Percentiles rank a stretch among this genome's conserved stretches.
Evolutionary conservation across 2,888 invertebrate genomes (phyloP).

Genomic region (Dendrolimus pini): DNA sequence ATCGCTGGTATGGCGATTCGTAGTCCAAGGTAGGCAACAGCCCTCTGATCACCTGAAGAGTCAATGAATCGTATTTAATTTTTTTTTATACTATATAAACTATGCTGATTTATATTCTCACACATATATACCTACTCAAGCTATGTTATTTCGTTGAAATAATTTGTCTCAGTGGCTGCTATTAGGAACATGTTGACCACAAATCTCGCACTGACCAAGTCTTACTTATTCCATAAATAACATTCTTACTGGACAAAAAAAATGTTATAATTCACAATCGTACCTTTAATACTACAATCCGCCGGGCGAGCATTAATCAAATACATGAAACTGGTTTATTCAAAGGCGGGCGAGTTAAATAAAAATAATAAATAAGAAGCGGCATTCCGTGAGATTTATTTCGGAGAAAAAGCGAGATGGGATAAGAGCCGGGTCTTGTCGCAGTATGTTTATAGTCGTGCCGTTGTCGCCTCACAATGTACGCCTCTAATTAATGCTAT

Average conservation of each 20-base stretch:
- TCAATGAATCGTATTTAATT: too few species aligned
- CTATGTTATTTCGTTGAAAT: too few species aligned
- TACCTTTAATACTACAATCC: slow-evolving; percentile 57
- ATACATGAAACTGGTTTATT: slow-evolving; percentile 63
- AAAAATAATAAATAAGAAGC: slow-evolving; percentile 71
- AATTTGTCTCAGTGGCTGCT: too few species aligned
- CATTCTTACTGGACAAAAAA: slow-evolving; percentile 57
- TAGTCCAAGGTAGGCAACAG: too few species aligned
- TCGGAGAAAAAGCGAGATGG: slow-evolving; percentile 60
- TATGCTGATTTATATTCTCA: too few species aligned
- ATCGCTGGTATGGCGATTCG: too few species aligned
- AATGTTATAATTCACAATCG: slow-evolving; percentile 63
- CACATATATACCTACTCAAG: too few species aligned
- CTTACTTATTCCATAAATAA: slow-evolving; percentile 56
- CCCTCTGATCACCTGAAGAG: too few species aligned
- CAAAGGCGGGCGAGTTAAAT: slow-evolving; percentile 65
- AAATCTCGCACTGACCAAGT: slow-evolving; percentile 32
- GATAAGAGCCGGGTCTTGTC: slow-evolving; percentile 65
- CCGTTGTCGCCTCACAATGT: slow-evolving; percentile 56
- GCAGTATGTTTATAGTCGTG: slow-evolving; percentile 59
- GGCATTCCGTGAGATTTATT: slow-evolving; percentile 72
- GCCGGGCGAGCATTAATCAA: slow-evolving; percentile 64
- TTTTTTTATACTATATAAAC: too few species aligned
- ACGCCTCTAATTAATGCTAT: slow-evolving; percentile 63
- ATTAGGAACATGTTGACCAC: slow-evolving; percentile 14